Conservation (phyloP, 2,888 invertebrate species). For the Oligia fasciuncula region DNA sequence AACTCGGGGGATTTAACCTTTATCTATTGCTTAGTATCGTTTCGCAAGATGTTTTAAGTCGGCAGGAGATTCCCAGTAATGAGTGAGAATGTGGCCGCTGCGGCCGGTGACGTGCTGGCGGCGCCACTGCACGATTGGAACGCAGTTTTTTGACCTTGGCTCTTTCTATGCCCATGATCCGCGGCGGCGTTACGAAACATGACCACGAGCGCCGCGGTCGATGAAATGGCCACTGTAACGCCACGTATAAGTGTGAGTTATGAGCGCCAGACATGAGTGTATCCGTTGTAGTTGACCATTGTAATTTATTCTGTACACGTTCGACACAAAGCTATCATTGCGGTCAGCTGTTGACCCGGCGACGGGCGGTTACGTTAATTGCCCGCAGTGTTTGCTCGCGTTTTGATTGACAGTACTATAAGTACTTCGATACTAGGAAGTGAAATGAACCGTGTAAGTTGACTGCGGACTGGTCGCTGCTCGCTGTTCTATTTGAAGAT, state of each 20-base stretch:
- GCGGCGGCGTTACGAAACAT: slow-evolving; percentile 66
- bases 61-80: slow-evolving; percentile 67
- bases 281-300: slow-evolving; percentile 43
- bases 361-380: slow-evolving; percentile 23
- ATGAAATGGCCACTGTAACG: slow-evolving; percentile 61
- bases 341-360: slow-evolving; percentile 47
- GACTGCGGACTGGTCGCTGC: background rate
- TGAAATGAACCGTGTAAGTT: slow-evolving; percentile 41
- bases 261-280: slow-evolving; percentile 47
- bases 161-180: slow-evolving; percentile 69
- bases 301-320: slow-evolving; percentile 59
- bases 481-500: slow-evolving; percentile 56
- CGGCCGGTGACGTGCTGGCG: slow-evolving; percentile 44
- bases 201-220: slow-evolving; percentile 46
- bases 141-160: slow-evolving; percentile 69
- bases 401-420: slow-evolving; percentile 22
- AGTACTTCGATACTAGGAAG: slow-evolving; percentile 36
- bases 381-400: slow-evolving; percentile 7
- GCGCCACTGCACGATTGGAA: slow-evolving; percentile 57
- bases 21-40: slow-evolving; percentile 65
- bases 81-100: slow-evolving; percentile 41
- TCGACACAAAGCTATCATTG: slow-evolving; percentile 48
- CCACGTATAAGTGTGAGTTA: slow-evolving; percentile 45
- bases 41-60: slow-evolving; percentile 54
- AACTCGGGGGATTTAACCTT: slow-evolving; percentile 67